Conservation (phyloP, 2,797 vertebrate genomes). For the Diplodus puntazzo region DNA sequence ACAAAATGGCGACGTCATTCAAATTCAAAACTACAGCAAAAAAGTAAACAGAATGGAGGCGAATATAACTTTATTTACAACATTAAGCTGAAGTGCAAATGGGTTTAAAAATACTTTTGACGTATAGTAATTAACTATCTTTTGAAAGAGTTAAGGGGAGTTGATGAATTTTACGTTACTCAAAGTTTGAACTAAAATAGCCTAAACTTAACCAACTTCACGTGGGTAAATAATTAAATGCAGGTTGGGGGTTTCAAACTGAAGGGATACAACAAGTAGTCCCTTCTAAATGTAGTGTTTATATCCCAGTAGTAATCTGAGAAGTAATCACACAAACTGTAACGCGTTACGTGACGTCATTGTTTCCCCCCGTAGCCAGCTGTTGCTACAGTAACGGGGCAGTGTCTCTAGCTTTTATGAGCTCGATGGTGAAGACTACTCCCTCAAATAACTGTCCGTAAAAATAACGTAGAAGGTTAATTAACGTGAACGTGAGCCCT, state of each 20-base stretch:
- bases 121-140: rapidly evolving
- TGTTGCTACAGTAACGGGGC: conserved; percentile 32
- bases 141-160: not conserved
- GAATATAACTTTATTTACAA: not conserved
- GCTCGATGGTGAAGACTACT: not conserved
- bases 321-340: conserved; percentile 25
- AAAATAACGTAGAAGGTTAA: not conserved
- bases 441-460: not conserved
- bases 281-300: not conserved
- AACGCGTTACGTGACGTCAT: not conserved
- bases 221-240: rapidly evolving
- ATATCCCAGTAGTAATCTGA: not conserved
- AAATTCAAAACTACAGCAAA: not conserved
- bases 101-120: not conserved
- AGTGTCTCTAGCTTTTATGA: not conserved
- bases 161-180: too few relatives aligned
- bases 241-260: not conserved
- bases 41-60: not conserved
- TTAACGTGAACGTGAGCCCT: not conserved
- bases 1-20: not conserved
- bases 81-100: not conserved
- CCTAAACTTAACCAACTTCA: too few relatives aligned
- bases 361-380: not conserved
- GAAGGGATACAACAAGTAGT: not conserved
- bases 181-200: too few relatives aligned